Base-by-base conservation (phyloP, 2,797 vertebrate species). In the Sebastes minor region DNA sequence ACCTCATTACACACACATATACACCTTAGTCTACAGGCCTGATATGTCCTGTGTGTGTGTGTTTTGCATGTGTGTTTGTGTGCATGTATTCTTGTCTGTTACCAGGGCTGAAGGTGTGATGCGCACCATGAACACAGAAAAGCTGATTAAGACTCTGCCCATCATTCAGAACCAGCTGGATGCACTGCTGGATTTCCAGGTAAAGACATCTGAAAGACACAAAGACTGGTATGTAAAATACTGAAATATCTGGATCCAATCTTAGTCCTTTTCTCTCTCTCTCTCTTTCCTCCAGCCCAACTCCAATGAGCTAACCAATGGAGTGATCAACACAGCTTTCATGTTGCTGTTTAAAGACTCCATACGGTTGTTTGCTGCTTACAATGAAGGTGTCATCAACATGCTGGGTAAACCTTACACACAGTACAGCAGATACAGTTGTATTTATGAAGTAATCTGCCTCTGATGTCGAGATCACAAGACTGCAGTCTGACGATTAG, bases 281-380 rank as follows among this genome's bases (percentile, higher is more conserved):
- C 56, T 61, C 35, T 82, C 5, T 64, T 30, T 64, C 10, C 28
- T 78, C 42, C 92, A 99, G 98, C 97, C 97, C 56, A 97, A 97
- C 92, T 96, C 97, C 83, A 98, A 97, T 42, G 97, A 99, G 93
- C 93, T 99, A 90, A 98, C 97, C 88, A 99, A 99, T 78, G 96
- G 97, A 22, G 97, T 99, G 94, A 97, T 99, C 94, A 97, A 97
- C 90, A 97, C 97, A 70, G 97, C 97, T 71, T 99, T 99, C 95
- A 97, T 97, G 97, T 94, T 99, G 88, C 97, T 99, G 84, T 99
- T 99, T 86, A 99, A 98, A 95, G 98, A 99, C 95, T 98, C 97
- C 90, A 97, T 99, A 93, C 95, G 96, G 88, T 96, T 99, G 92
- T 99, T 99, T 93, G 97, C 97, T 84, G 97, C 97, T 81, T 99